Conservation (phyloP, 2,113 vertebrate species). For the Ammospiza nelsoni region DNA sequence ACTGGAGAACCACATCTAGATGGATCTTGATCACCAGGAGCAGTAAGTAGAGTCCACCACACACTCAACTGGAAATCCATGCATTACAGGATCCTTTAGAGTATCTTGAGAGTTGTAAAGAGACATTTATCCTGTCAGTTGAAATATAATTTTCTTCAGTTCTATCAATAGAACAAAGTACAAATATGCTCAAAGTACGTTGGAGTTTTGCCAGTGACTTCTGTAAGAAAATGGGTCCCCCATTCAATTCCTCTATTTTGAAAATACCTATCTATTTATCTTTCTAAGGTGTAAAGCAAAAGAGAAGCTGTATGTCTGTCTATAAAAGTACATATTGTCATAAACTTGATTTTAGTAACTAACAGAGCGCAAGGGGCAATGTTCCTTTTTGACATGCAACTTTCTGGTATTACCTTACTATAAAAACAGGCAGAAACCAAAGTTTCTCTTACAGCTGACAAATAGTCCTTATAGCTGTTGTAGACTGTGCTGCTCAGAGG, state of each 20-base stretch:
- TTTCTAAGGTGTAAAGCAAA: constrained; percentile 1
- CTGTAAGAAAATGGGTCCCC: neutral
- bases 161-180: neutral
- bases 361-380: neutral
- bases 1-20: neutral
- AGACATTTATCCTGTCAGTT: neutral
- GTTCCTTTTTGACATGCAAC: neutral
- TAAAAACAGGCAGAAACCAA: constrained; percentile 17
- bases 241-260: neutral
- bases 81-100: neutral
- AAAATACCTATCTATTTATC: neutral
- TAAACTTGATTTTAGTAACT: neutral
- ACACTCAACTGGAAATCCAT: neutral
- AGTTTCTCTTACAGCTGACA: constrained; percentile 24
- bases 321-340: neutral
- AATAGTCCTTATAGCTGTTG: neutral
- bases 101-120: neutral
- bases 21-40: neutral
- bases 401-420: neutral
- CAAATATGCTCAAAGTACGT: neutral
- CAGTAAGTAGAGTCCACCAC: neutral
- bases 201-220: neutral
- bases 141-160: neutral
- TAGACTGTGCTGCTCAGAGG: neutral
- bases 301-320: neutral